Percentiles rank a stretch among this genome's conserved stretches.
Evolutionary conservation across 2,888 invertebrate species (phyloP).

Genomic region (Orthonevra nobilis): DNA sequence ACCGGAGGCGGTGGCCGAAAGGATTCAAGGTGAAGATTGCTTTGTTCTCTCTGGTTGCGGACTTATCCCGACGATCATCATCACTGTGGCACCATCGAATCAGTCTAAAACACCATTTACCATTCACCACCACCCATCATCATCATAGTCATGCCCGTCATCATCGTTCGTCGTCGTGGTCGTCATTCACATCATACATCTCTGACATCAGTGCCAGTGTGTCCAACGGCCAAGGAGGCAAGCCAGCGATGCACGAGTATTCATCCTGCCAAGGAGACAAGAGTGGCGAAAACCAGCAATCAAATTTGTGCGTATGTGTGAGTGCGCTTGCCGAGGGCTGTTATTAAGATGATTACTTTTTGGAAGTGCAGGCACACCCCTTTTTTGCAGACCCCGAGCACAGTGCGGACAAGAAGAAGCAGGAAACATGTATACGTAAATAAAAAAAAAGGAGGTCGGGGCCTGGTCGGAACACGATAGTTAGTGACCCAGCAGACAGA

Average conservation of each 20-base stretch:
- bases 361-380: slow-evolving; percentile 68
- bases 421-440: slow-evolving; percentile 68
- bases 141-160: slow-evolving; percentile 23
- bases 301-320: slow-evolving; percentile 62
- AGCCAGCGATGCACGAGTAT: slow-evolving; percentile 30
- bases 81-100: slow-evolving; percentile 67
- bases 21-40: slow-evolving; percentile 68
- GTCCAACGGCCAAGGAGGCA: slow-evolving; percentile 36
- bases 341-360: slow-evolving; percentile 71
- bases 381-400: slow-evolving; percentile 45
- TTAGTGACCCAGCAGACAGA: slow-evolving; percentile 62
- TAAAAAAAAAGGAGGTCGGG: slow-evolving; percentile 64
- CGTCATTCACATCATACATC: slow-evolving; percentile 47
- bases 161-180: slow-evolving; percentile 23
- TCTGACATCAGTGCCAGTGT: too few relatives aligned
- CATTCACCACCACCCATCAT: slow-evolving; percentile 66
- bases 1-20: slow-evolving; percentile 48
- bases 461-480: slow-evolving; percentile 64
- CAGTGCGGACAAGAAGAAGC: slow-evolving; percentile 59
- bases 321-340: slow-evolving; percentile 61
- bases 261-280: slow-evolving; percentile 58
- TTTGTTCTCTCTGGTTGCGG: slow-evolving; percentile 47
- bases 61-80: slow-evolving; percentile 54
- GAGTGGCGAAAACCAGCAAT: slow-evolving; percentile 64
- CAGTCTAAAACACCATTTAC: slow-evolving; percentile 68